phyloP scores from a whole-genome alignment of 2,113 vertebrate genomes.

The Calonectris borealis region DNA sequence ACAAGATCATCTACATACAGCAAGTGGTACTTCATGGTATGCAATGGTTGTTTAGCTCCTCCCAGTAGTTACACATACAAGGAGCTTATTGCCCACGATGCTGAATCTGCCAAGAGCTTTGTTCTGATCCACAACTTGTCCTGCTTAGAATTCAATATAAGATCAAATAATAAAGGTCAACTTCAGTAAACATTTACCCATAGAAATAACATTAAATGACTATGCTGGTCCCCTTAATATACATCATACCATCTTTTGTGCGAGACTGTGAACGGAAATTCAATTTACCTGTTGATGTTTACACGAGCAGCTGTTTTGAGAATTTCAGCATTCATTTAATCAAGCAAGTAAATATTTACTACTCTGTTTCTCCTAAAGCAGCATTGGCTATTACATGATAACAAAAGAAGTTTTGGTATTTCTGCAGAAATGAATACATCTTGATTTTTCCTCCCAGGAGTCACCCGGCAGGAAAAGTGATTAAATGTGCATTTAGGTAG shows the following conservation, averaged over 20 bases:
- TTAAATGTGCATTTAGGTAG: background rate
- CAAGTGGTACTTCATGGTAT: background rate
- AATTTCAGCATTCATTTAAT: background rate
- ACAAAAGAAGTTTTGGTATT: background rate
- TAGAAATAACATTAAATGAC: background rate
- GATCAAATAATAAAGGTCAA: background rate
- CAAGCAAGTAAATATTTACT: background rate
- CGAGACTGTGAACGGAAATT: background rate
- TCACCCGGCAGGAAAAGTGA: background rate
- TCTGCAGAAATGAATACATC: background rate
- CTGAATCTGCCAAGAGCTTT: background rate
- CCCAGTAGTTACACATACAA: background rate
- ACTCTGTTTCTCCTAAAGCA: background rate
- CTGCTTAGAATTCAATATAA: background rate
- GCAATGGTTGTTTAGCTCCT: background rate
- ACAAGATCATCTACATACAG: background rate
- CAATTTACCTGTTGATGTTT: constrained; percentile 11
- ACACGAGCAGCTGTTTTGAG: background rate
- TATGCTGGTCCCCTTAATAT: background rate
- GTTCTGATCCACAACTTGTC: background rate
- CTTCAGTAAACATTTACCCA: background rate
- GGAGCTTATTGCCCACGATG: background rate
- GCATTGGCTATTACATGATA: background rate
- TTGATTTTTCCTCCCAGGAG: background rate
- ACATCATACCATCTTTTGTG: background rate